These are phyloP conservation scores for Idaea straminata DNA, from an alignment of 2,888 invertebrate genomes.

Conservation along the genomic window DNA sequence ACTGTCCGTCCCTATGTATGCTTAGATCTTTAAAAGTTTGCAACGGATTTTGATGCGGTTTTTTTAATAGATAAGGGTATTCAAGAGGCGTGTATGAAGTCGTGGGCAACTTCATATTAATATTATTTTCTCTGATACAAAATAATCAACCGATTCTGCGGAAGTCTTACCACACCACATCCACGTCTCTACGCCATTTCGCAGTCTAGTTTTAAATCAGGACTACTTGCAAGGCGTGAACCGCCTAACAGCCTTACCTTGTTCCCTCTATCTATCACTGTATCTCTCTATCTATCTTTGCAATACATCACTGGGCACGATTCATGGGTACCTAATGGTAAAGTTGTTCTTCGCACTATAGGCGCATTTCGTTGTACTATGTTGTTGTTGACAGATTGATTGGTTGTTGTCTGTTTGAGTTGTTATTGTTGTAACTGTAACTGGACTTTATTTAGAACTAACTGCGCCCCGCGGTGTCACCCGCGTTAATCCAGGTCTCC, in stretches of 20 bases:
- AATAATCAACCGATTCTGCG: too few species aligned
- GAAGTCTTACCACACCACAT: too few species aligned
- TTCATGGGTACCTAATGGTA: background rate
- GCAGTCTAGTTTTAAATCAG: background rate
- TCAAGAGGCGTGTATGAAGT: too few species aligned
- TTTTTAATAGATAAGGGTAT: too few species aligned
- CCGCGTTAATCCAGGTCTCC: too few species aligned
- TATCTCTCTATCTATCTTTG: background rate
- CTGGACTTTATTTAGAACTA: background rate
- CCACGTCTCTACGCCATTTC: background rate
- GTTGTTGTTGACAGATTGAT: background rate
- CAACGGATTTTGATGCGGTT: too few species aligned
- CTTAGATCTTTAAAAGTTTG: too few species aligned
- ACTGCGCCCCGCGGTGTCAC: too few species aligned
- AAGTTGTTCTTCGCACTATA: background rate
- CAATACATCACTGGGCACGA: background rate
- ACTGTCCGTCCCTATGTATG: too few species aligned
- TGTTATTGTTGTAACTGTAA: background rate
- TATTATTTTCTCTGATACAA: too few species aligned
- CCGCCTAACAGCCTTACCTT: background rate
- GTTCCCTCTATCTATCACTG: background rate
- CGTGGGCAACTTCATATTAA: too few species aligned
- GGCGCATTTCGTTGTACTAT: background rate
- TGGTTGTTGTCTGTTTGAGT: background rate
- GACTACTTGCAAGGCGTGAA: background rate